Evolutionary conservation across 2,797 vertebrate species (phyloP).

Genomic region (Anguilla marmorata): DNA sequence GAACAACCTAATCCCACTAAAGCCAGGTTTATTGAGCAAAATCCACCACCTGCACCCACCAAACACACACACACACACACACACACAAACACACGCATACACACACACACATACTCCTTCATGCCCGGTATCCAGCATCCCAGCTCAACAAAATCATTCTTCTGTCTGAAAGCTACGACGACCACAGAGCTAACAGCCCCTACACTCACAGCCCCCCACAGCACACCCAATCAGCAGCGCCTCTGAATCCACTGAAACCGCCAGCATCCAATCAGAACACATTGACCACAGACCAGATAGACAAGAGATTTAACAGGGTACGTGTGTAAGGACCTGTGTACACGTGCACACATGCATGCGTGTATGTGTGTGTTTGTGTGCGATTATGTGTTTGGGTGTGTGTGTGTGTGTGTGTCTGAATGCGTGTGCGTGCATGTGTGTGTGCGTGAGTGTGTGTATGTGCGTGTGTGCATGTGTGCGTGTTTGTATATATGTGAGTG

Average conservation of each 20-base stretch:
- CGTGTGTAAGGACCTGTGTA: slow-evolving; percentile 12
- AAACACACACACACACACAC: not conserved
- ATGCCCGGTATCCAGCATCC: not conserved
- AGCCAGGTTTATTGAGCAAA: slow-evolving; percentile 25
- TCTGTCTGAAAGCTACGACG: slow-evolving; percentile 10
- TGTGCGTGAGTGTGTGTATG: slow-evolving; percentile 18
- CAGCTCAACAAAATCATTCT: slow-evolving; percentile 18
- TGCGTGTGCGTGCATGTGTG: not conserved
- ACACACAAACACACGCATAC: not conserved
- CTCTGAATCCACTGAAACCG: not conserved
- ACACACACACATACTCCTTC: too few species aligned
- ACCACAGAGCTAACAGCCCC: slow-evolving; percentile 15
- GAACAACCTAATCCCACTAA: slow-evolving; percentile 36
- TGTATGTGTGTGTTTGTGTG: slow-evolving; percentile 11
- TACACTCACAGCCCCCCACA: not conserved
- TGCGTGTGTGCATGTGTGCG: not conserved
- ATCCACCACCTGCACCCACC: slow-evolving; percentile 5
- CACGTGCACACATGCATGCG: slow-evolving; percentile 1
- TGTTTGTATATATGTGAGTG: not conserved
- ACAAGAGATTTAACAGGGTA: not conserved
- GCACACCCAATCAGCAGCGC: not conserved
- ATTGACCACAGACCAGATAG: not conserved
- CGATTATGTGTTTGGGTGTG: not conserved
- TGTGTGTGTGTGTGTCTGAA: not conserved
- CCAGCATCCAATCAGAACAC: slow-evolving; percentile 24